Conservation (phyloP, 1,140 invertebrate species). For the Drosophila auraria region DNA sequence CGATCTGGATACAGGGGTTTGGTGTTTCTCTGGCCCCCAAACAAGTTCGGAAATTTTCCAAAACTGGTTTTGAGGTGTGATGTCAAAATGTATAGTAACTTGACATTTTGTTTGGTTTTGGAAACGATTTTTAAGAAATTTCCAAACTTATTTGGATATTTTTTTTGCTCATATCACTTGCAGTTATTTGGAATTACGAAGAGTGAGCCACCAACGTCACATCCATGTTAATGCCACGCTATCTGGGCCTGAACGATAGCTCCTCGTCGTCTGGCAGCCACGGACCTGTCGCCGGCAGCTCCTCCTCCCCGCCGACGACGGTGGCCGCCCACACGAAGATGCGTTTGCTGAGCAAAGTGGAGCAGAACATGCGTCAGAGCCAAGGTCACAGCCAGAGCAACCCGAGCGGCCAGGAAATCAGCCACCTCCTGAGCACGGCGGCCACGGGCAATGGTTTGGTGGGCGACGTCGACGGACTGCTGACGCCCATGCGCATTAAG, state of each 20-base stretch:
- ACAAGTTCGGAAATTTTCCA: slow-evolving; percentile 1
- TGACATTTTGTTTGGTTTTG: background rate
- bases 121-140: background rate
- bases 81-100: background rate
- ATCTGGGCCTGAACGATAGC: slow-evolving; percentile 51
- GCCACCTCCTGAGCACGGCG: slow-evolving; percentile 67
- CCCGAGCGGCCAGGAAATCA: slow-evolving; percentile 52
- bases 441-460: slow-evolving; percentile 69
- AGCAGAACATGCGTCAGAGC: slow-evolving; percentile 71
- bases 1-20: no score
- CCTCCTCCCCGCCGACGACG: slow-evolving; percentile 45
- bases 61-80: slow-evolving; percentile 6
- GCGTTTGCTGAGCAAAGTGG: slow-evolving; percentile 71
- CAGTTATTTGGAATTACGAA: slow-evolving; percentile 16
- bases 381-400: slow-evolving; percentile 47
- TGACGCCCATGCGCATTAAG: slow-evolving; percentile 68
- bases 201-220: background rate
- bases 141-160: background rate
- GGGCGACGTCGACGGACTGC: slow-evolving; percentile 73
- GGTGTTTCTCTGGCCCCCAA: background rate
- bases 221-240: slow-evolving; percentile 73
- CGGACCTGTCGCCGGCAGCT: slow-evolving; percentile 8
- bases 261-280: slow-evolving; percentile 42
- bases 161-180: background rate
- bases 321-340: slow-evolving; percentile 75